Percentiles rank a stretch among this genome's conserved stretches.
phyloP scores from a whole-genome alignment of 2,888 invertebrate genomes.

The Oligia fasciuncula region DNA sequence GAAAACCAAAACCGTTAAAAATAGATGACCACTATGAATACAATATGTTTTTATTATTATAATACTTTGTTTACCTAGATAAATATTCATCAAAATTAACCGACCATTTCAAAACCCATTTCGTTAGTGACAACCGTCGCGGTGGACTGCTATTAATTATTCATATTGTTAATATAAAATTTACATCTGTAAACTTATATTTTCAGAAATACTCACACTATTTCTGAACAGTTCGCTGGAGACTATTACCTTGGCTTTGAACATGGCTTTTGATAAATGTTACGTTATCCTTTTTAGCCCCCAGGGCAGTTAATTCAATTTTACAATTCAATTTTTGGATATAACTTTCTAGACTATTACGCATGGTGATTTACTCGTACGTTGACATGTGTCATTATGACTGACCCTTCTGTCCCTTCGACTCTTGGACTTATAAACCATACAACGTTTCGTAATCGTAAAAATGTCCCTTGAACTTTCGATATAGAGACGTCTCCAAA shows the following conservation, averaged over 20 bases:
- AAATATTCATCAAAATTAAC: background rate
- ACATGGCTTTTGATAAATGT: background rate
- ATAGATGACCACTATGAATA: background rate
- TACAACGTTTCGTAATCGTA: conserved; percentile 27
- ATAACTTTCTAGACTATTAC: conserved; percentile 26
- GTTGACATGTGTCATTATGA: conserved; percentile 23
- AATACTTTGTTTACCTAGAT: background rate
- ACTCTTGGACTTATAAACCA: conserved; percentile 6
- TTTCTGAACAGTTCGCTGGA: conserved; percentile 8
- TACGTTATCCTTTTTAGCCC: conserved; percentile 5
- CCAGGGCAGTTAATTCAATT: conserved; percentile 3
- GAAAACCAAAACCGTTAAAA: background rate
- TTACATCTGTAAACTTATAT: conserved; percentile 15
- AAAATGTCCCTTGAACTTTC: conserved; percentile 41
- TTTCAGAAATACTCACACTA: conserved; percentile 17
- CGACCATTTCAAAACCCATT: conserved; percentile 3
- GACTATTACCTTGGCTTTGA: conserved; percentile 9
- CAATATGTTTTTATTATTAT: background rate
- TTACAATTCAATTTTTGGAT: conserved; percentile 10
- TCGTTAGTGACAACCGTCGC: conserved; percentile 1
- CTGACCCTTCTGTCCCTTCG: background rate
- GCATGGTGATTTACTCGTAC: conserved; percentile 11
- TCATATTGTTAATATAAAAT: conserved; percentile 27
- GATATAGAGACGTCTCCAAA: conserved; percentile 2
- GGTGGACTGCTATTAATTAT: conserved; percentile 15